Evolutionary conservation across 1,140 invertebrate genomes (phyloP), one percentile per base, ranked within the genome.

Genomic region (Helicorthomorpha holstii): DNA sequence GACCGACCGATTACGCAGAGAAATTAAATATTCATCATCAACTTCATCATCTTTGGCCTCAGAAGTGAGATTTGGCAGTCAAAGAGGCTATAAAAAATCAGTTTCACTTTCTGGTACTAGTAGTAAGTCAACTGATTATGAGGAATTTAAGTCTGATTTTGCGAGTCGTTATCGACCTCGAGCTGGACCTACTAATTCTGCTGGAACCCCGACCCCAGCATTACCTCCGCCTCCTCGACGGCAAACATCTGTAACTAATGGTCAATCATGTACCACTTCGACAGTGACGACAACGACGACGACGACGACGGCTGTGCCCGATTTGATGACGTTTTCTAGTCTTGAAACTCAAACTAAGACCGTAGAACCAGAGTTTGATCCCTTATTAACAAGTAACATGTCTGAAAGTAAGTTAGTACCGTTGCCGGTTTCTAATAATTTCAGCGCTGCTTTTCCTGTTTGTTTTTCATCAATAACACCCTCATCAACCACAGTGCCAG

Each of bases 1-100:
- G 4, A 68, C 86, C 57, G 84, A 89, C 64, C 78, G 85, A 63
- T 85, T 84, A 66, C 74, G 77, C 61, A 73, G 79, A 23, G 56
- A 62, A 48, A 34, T 34, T 34, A 16, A 34, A 34, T 16, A 16
- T 34, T 34, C 16, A 7, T 7, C 7, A 7, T 49, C 60, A 61
- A 44, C 73, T 80, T 61, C 78, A 76, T 56, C 54, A 27, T 14
- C n/a, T 27, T 46, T 24, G 24, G 51, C 23, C 23, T 25, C 23
- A 27, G 23, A 26, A 1, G 29, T 14, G n/a, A 44, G 19, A 21
- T 29, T 42, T 23, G 27, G 14, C 1, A 7, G 1, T 42, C 51
- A 45, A 50, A 26, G 23, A 45, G 41, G 19, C 43, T 14, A 19
- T 22, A 25, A 27, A 25, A 14, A 48, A 27, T 16, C 22, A 21